These are phyloP conservation scores for Scaptodrosophila latifasciaeformis DNA, from an alignment of 2,888 invertebrate species.

Conservation along the genomic window DNA sequence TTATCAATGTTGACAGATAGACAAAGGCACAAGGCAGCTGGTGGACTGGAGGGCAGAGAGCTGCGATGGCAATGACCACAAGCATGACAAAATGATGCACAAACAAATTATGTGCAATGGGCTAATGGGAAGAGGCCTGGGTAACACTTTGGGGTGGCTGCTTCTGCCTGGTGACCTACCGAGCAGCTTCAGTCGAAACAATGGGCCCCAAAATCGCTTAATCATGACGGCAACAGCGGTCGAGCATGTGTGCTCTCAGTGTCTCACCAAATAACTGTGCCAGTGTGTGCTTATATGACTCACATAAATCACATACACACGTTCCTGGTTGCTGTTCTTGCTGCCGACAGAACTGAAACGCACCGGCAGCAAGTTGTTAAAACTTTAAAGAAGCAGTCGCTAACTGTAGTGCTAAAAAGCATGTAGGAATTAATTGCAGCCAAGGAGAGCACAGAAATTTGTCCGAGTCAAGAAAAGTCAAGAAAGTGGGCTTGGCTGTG, in stretches of 20 bases:
- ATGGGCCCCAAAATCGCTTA: conserved; percentile 70
- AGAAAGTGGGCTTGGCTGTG: neutral
- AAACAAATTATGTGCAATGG: conserved; percentile 38
- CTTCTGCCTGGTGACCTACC: conserved; percentile 14
- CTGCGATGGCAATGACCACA: conserved; percentile 37
- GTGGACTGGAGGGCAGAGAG: neutral
- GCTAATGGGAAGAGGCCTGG: neutral
- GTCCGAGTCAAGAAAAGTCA: conserved; percentile 2
- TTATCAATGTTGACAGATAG: conserved; percentile 63
- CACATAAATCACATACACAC: conserved; percentile 56
- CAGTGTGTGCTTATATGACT: conserved; percentile 24
- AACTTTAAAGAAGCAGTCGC: conserved; percentile 39
- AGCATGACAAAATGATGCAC: conserved; percentile 65
- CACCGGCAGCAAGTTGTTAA: conserved; percentile 31
- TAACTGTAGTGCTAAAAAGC: conserved; percentile 34
- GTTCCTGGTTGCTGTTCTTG: conserved; percentile 10
- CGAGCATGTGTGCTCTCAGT: conserved; percentile 42
- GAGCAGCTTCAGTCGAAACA: too few species aligned
- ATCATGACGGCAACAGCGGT: conserved; percentile 64
- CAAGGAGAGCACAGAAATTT: too few species aligned
- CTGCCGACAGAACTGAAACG: conserved; percentile 16
- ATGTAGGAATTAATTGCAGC: conserved; percentile 54
- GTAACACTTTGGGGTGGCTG: conserved; percentile 10
- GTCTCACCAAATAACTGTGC: neutral
- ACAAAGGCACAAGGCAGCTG: conserved; percentile 43